phyloP scores from a whole-genome alignment of 1,140 invertebrate genomes.

The Trypoxylus dichotomus region DNA sequence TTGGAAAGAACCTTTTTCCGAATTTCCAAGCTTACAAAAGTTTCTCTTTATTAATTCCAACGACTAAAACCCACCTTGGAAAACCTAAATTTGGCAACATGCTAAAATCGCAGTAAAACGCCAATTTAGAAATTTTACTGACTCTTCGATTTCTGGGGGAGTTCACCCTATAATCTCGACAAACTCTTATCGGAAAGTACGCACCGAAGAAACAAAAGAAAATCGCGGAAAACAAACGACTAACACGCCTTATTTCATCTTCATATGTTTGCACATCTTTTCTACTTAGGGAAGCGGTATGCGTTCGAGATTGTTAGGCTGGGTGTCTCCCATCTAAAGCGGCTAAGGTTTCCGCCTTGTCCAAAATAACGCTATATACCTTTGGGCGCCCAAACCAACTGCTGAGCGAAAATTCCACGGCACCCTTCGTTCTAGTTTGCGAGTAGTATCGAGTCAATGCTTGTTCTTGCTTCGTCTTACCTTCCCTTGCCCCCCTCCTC shows the following conservation, averaged over 20 bases:
- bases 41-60: too few relatives aligned
- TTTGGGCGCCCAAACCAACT: too few relatives aligned
- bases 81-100: too few relatives aligned
- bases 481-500: background rate
- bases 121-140: too few relatives aligned
- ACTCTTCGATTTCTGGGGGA: too few relatives aligned
- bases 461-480: background rate
- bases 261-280: too few relatives aligned
- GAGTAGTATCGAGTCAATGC: background rate
- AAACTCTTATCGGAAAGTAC: background rate
- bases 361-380: background rate
- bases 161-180: background rate
- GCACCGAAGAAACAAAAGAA: background rate
- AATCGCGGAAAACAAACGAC: background rate
- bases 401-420: background rate
- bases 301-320: background rate
- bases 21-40: too few relatives aligned
- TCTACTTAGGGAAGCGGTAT: background rate
- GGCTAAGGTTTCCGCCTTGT: background rate
- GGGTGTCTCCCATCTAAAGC: background rate
- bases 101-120: too few relatives aligned
- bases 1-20: too few relatives aligned
- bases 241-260: background rate
- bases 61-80: too few relatives aligned
- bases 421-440: background rate